Conservation (phyloP, 2,113 vertebrate genomes). For the Silurus glanis region DNA sequence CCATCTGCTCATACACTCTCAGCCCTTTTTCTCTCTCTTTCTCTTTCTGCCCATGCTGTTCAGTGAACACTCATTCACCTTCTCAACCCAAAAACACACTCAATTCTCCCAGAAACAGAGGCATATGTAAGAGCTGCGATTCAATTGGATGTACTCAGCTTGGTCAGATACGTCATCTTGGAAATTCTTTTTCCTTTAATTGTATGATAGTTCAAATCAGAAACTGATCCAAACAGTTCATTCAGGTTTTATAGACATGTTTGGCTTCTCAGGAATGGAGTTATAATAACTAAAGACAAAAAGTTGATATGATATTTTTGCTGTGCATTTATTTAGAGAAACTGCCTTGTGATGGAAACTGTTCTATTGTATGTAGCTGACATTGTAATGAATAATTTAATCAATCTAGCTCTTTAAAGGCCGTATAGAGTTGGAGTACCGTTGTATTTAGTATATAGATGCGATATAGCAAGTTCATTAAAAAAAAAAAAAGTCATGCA, state of each 20-base stretch:
- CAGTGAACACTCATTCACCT: constrained; percentile 13
- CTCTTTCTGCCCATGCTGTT: background rate
- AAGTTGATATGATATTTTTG: background rate
- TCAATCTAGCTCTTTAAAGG: background rate
- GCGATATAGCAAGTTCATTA: background rate
- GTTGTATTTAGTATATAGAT: background rate
- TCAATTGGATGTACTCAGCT: background rate
- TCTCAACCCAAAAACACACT: background rate
- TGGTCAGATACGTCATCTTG: background rate
- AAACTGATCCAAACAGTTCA: background rate
- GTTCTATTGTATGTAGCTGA: background rate
- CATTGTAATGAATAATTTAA: background rate
- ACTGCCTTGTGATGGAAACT: background rate
- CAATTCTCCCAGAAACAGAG: background rate
- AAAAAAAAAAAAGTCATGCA: background rate
- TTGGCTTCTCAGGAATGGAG: background rate
- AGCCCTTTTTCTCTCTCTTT: background rate
- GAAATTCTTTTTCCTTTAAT: background rate
- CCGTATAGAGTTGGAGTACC: too few species aligned
- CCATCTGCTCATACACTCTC: constrained; percentile 69
- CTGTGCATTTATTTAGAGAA: background rate
- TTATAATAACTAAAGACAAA: background rate
- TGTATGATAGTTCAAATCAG: background rate
- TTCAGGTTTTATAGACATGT: background rate
- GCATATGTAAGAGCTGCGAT: background rate